Base-by-base conservation (phyloP, 2,888 invertebrate species). In the Scelioninae gen. 1 region DNA sequence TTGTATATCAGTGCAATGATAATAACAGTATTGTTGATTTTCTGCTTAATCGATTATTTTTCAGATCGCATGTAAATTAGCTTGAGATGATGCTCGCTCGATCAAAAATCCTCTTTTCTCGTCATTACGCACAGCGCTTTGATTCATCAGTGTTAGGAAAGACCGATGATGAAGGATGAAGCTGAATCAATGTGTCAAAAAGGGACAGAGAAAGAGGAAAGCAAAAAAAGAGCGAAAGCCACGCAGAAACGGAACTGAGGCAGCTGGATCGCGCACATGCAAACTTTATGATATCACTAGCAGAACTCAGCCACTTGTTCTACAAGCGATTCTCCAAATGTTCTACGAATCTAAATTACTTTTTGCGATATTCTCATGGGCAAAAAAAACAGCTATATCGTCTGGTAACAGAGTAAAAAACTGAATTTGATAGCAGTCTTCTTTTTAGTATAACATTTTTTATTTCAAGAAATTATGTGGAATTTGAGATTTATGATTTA, bases 71-170 rank as follows among this genome's bases (percentile, higher is more conserved):
- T 29, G 58, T 60, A 68, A 71, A 71, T 65, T 65, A 71, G 68
- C 53, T 69, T 31, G 51, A 23, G 13, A 55, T 34, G 43, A 55
- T 75, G 79, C 72, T 85, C 60, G 75, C 74, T 83, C 85, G 84
- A 88, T 87, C 87, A 87, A 86, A 89, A 88, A 86, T 89, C 85
- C 82, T 74, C 74, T 65, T 71, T 65, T 75, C 81, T 72, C 83
- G 65, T 60, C 55, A 58, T 32, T 79, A 83, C 83, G 62, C 77
- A 90, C 87, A 89, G 88, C 84, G 88, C 82, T 84, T 87, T 85
- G 88, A 90, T 90, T 90, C 88, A 90, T 90, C 84, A 77, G 32
- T 71, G 82, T 55, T 68, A 69, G 45, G 62, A 76, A 60, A 68
- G 60, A 55, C 63, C 47, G 56, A 56, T n/a, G 66, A 60, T 47